Percentiles rank a stretch among this genome's conserved stretches.
phyloP scores from a whole-genome alignment of 1,140 invertebrate species.

The Oedothorax gibbosus region DNA sequence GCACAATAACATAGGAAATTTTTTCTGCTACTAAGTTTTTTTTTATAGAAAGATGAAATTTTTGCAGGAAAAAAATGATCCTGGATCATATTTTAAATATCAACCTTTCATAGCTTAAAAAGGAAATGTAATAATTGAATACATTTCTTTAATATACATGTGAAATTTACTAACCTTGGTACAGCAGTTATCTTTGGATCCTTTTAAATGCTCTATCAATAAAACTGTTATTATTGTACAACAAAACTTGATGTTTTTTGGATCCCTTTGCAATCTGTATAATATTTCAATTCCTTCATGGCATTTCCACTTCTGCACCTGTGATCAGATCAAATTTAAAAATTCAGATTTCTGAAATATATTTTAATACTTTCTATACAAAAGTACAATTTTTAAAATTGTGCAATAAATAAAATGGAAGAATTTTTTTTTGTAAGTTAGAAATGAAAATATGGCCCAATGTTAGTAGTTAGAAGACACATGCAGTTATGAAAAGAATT shows the following conservation, averaged over 20 bases:
- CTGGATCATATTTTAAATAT: too few species aligned
- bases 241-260: not conserved
- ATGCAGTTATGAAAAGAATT: too few species aligned
- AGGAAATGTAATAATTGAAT: not conserved
- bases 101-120: too few species aligned
- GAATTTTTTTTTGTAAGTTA: too few species aligned
- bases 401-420: too few species aligned
- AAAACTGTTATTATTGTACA: slow-evolving; percentile 21
- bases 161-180: slow-evolving; percentile 39
- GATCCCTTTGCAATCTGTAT: slow-evolving; percentile 3
- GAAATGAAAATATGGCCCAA: too few species aligned
- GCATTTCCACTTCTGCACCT: slow-evolving; percentile 10
- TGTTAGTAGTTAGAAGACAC: too few species aligned
- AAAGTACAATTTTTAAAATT: not conserved
- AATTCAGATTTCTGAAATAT: not conserved
- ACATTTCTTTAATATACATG: too few species aligned
- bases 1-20: not conserved
- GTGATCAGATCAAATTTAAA: not conserved
- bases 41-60: too few species aligned
- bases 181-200: slow-evolving; percentile 32
- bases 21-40: too few species aligned
- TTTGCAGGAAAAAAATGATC: not conserved
- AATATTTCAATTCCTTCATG: slow-evolving; percentile 43
- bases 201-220: slow-evolving; percentile 21
- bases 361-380: not conserved